Evolutionary conservation across 2,113 vertebrate species (phyloP).

Genomic region (Oreocharis arfaki): DNA sequence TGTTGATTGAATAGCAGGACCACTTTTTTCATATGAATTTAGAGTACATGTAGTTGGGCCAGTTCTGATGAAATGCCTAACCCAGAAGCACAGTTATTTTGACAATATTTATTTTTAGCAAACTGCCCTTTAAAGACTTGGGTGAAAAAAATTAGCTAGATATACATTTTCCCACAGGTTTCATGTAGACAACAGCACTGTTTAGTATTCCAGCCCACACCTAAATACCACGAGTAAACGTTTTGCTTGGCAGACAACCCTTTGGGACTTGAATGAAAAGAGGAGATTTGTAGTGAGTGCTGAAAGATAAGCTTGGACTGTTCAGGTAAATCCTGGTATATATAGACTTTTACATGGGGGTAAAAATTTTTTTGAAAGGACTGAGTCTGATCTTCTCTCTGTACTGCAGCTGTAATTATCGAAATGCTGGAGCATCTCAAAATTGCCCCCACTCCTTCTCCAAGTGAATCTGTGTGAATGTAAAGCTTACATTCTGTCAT

Average conservation of each 20-base stretch:
- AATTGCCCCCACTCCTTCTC: background rate
- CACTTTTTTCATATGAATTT: background rate
- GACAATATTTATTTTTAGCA: background rate
- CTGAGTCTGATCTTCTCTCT: background rate
- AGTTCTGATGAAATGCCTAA: background rate
- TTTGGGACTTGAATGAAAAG: background rate
- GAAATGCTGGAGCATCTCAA: background rate
- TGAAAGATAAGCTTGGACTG: background rate
- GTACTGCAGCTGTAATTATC: background rate
- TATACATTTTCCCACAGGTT: background rate
- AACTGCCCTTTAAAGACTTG: background rate
- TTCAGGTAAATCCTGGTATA: background rate
- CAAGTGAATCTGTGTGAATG: background rate
- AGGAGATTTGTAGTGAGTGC: background rate
- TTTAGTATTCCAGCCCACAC: background rate
- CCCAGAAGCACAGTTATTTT: background rate
- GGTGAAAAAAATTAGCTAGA: background rate
- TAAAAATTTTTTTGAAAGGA: background rate
- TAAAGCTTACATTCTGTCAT: background rate
- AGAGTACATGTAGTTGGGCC: background rate
- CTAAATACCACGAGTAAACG: background rate
- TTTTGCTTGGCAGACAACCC: background rate
- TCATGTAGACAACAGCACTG: background rate
- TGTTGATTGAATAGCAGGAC: background rate
- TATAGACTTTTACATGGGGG: background rate